A percentile compares a stretch with the other conserved stretches of the same genome.
Evolutionary conservation across 1,140 invertebrate species (phyloP).

Genomic region (Cyphomyrmex costatus): DNA sequence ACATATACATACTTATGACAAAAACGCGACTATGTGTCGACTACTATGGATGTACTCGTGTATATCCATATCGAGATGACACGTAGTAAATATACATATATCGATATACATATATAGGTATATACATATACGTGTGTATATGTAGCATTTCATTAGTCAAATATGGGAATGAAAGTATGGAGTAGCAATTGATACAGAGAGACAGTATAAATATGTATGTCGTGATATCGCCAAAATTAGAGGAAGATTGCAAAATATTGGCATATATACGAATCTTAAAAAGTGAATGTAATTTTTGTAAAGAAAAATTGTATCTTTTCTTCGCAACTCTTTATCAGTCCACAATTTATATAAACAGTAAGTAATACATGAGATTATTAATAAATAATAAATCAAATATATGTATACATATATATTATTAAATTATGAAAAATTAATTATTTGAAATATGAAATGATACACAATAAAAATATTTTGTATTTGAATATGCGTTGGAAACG

Average conservation of each 20-base stretch:
- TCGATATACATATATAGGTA: neutral
- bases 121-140: conserved; percentile 10
- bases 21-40: conserved; percentile 3
- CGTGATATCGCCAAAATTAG: conserved; percentile 39
- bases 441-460: conserved; percentile 11
- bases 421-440: neutral
- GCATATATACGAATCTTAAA: neutral
- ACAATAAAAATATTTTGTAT: neutral
- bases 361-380: neutral
- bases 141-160: conserved; percentile 60
- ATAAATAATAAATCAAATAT: neutral
- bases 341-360: conserved; percentile 2
- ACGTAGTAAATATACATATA: neutral
- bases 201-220: conserved; percentile 1
- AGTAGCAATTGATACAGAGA: conserved; percentile 50
- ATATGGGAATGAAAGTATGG: conserved; percentile 67
- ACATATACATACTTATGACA: neutral
- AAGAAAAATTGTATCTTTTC: neutral
- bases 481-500: too few relatives aligned
- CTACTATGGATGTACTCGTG: neutral
- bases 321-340: neutral
- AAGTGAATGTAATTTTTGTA: neutral
- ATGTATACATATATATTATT: neutral
- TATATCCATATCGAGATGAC: conserved; percentile 45
- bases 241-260: conserved; percentile 37